phyloP scores from a whole-genome alignment of 2,797 vertebrate species.

The Neomorphus geoffroyi region DNA sequence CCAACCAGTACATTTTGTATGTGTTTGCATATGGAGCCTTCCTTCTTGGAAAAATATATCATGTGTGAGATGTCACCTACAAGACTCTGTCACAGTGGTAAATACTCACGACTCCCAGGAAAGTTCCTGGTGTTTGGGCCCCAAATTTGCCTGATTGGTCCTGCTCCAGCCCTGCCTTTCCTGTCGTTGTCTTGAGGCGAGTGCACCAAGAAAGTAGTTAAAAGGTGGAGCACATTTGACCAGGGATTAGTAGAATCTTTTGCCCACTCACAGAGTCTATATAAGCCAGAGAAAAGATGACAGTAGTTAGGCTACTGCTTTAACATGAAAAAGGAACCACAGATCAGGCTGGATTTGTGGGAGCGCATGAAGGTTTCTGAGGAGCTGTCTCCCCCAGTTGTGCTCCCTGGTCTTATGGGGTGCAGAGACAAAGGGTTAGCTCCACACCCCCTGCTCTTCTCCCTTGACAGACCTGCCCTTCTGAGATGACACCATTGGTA shows the following conservation, averaged over 20 bases:
- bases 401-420: neutral
- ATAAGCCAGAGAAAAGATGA: neutral
- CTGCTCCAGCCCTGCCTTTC: neutral
- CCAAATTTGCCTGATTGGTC: neutral
- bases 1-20: neutral
- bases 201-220: neutral
- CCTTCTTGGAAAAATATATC: neutral
- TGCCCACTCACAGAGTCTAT: neutral
- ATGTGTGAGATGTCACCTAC: neutral
- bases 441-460: neutral
- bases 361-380: neutral
- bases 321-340: neutral
- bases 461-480: neutral
- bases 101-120: neutral
- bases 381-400: accelerated
- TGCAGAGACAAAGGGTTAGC: neutral
- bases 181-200: neutral
- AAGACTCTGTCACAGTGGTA: accelerated
- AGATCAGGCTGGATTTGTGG: neutral
- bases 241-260: neutral
- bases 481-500: neutral
- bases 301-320: neutral
- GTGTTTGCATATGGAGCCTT: neutral
- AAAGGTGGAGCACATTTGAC: accelerated
- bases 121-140: neutral